Base-by-base conservation (phyloP, 2,797 vertebrate species). In the Lindbergichthys nudifrons region DNA sequence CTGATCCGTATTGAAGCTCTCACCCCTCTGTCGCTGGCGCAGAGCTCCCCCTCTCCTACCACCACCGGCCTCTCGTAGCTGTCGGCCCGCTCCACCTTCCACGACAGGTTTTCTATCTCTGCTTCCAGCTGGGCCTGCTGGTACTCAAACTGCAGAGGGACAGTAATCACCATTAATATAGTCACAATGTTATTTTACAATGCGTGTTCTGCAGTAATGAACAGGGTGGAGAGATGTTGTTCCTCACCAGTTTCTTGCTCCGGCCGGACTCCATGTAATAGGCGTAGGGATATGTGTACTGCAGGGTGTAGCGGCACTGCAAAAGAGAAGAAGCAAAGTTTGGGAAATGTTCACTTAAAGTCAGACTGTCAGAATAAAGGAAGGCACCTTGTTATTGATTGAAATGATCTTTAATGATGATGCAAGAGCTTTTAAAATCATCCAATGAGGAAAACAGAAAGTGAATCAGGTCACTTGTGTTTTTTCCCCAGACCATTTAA, bases 181-280 rank as follows among this genome's bases (percentile, higher is more conserved):
- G n/a, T 42, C 10, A 19, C 11, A 16, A 16, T 8, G 13, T 23
- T 41, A 39, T 30, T 56, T 59, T 9, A 48, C 3, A 39, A 62
- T 4, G 54, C 3, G 4, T 42, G 36, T 11, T 62, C 19, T 36
- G 45, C 14, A 32, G 13, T 47, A 42, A 75, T 32, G 0, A 7
- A 62, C 18, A 67, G 11, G 36, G 4, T 5, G 36, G 14, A 42
- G 15, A 43, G 4, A 2, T 6, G 26, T 19, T 26, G 32, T 71
- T 21, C 69, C 97, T 97, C 92, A 99, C 98, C 96, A 99, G 92
- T 89, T 98, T 98, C 95, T 99, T 99, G 90, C 97, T 96, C 45
- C 97, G 97, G 46, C 98, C 98, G 23, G 98, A 98, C 89, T 99
- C 97, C 98, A 99, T 99, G 95, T 99, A 99, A 94, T 99, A 99